A percentile compares a stretch with the other conserved stretches of the same genome.
Conservation (phyloP, 1,140 invertebrate genomes). For the Drosophila melanogaster region DNA sequence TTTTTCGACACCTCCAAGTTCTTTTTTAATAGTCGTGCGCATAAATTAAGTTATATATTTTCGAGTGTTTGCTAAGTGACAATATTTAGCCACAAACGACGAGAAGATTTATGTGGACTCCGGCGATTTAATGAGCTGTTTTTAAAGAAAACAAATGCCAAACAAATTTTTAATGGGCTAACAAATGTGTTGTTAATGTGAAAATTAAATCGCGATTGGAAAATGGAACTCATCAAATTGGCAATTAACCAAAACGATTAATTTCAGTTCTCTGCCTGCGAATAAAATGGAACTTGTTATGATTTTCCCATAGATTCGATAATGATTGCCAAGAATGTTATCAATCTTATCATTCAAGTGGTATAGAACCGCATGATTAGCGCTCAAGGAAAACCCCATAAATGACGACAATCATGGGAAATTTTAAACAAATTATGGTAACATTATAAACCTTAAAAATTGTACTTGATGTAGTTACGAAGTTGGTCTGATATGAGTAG, state of each 20-base stretch:
- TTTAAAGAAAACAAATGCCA: background rate
- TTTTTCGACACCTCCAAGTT: slow-evolving; percentile 10
- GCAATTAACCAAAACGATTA: background rate
- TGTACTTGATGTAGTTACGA: background rate
- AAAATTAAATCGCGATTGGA: slow-evolving; percentile 14
- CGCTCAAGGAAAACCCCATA: background rate
- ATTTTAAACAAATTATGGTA: no score
- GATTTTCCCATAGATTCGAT: background rate
- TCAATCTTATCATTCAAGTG: background rate
- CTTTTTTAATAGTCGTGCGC: slow-evolving; percentile 45
- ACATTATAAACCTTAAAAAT: no score
- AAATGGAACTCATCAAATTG: slow-evolving; percentile 9
- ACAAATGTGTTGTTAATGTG: slow-evolving; percentile 36
- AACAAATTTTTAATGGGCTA: slow-evolving; percentile 37
- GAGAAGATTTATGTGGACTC: slow-evolving; percentile 24
- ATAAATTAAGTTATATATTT: slow-evolving; percentile 34
- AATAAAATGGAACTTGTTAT: slow-evolving; percentile 1
- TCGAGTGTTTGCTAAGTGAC: slow-evolving; percentile 20
- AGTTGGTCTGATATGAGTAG: background rate
- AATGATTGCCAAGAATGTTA: slow-evolving; percentile 5
- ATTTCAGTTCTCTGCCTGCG: no score
- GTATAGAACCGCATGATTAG: slow-evolving; percentile 4
- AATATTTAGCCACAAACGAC: slow-evolving; percentile 30
- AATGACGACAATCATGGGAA: background rate
- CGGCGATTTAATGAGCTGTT: slow-evolving; percentile 12